Evolutionary conservation across 2,888 invertebrate species (phyloP), one percentile per base, ranked within the genome.

Genomic region (Drosophila picticornis): DNA sequence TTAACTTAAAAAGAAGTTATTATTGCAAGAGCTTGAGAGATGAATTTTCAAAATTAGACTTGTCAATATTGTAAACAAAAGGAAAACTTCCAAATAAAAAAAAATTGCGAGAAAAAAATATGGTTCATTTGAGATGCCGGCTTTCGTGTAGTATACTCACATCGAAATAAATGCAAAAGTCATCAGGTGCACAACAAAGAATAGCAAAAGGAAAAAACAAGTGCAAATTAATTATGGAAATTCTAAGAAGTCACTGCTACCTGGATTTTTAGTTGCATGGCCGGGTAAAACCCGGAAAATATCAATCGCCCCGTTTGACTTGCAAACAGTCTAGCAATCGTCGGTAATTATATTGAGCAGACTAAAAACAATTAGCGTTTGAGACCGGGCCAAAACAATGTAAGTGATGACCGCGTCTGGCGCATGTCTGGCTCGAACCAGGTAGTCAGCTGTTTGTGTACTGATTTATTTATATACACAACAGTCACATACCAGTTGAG

Each of bases 311-410:
- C 52, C 56, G 59, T 27, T 61, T 40, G 69, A 80, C 70, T 58
- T 63, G 40, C 51, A 46, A 67, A 69, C 67, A 62, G 70, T 66
- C 50, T 58, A 46, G 48, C 57, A 61, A 55, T 60, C 46, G 70
- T 52, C 63, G 72, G 87, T 74, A 83, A 91, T 91, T 91, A 90
- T 81, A 75, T 68, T 75, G 75, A 73, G 79, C 85, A 90, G 91
- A 88, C 91, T 82, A 66, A 91, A 91, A 88, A 77, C 81, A 87
- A 91, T 91, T 91, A 90, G 83, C 75, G 81, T 83, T 80, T 77
- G 72, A 75, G 86, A 83, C 86, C 79, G 75, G 60, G 55, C 57
- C 66, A 80, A 77, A 80, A 77, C 71, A 81, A 75, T 78, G 72
- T 71, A 80, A 68, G 62, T 75, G 72, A 65, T 31, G 70, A 63